Evolutionary conservation across 2,797 vertebrate genomes (phyloP), one percentile per base, ranked within the genome.

Genomic region (Okamejei kenojei): DNA sequence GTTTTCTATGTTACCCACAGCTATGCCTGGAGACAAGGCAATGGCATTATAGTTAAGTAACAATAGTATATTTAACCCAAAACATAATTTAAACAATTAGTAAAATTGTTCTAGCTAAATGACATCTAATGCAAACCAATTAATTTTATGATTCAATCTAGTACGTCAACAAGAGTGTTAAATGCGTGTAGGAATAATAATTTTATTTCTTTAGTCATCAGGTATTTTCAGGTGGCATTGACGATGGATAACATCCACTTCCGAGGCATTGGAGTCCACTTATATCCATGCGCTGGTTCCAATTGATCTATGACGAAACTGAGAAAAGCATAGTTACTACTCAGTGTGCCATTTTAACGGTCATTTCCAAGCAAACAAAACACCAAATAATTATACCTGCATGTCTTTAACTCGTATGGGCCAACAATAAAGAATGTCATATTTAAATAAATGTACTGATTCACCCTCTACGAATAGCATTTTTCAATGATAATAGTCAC

Each of bases 201-300:
- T 71, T 45, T 90, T 92, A 45, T 91, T 29, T 92, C 35, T 58
- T 92, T 54, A 92, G 76, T 92, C 38, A 21, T 92, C 71, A 76
- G 38, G 38, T 38, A 92, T 54, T 92, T 76, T 76, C 38, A 92
- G 68, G 29, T 58, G 4, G 45, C 11, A n/a, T 76, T 2, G 45
- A 92, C 54, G 71, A 92, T 74, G 71, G 90, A 73, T 76, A 90
- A 68, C 11, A 0, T 90, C 21, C 84, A 88, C 84, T 32, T 32
- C 35, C 58, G 74, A 38, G 74, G 35, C 73, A 91, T 73, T 91
- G 32, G 88, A 73, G 32, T 45, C 38, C 35, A 74, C 21, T 92
- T 76, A 91, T 91, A 5, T 73, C 90, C 29, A 11, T 26, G 90
- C 38, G 0, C 76, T 74, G 71, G 38, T 76, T 76, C 35, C 90